These are phyloP conservation scores for Erpornis zantholeuca DNA, from an alignment of 2,113 vertebrate species.

Conservation along the genomic window DNA sequence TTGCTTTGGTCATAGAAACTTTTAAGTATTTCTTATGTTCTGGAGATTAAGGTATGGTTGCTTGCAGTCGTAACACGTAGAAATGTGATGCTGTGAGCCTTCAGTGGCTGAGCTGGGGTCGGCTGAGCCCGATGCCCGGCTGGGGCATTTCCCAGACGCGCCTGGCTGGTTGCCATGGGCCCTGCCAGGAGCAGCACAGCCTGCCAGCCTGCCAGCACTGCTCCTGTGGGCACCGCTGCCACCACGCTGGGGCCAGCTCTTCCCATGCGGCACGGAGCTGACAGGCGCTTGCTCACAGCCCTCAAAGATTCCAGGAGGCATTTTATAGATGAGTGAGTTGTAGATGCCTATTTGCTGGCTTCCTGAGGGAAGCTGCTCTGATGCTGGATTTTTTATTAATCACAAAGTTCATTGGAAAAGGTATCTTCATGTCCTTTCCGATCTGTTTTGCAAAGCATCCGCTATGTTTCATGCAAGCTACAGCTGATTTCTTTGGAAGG, in stretches of 20 bases:
- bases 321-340: background rate
- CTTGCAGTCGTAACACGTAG: background rate
- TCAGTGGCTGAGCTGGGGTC: background rate
- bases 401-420: background rate
- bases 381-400: background rate
- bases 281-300: background rate
- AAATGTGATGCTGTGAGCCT: background rate
- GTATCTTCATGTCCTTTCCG: background rate
- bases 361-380: background rate
- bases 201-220: background rate
- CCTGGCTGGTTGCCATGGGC: fast-evolving
- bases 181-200: fast-evolving
- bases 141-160: background rate
- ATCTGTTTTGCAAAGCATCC: constrained; percentile 20
- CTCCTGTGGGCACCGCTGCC: background rate
- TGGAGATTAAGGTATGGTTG: background rate
- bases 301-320: background rate
- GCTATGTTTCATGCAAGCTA: background rate
- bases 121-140: fast-evolving
- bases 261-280: background rate
- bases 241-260: background rate
- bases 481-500: constrained; percentile 9
- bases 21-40: background rate
- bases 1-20: background rate
- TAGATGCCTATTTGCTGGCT: background rate